Base-by-base conservation (phyloP, 2,888 invertebrate species). In the Koerneria pararmatus region DNA sequence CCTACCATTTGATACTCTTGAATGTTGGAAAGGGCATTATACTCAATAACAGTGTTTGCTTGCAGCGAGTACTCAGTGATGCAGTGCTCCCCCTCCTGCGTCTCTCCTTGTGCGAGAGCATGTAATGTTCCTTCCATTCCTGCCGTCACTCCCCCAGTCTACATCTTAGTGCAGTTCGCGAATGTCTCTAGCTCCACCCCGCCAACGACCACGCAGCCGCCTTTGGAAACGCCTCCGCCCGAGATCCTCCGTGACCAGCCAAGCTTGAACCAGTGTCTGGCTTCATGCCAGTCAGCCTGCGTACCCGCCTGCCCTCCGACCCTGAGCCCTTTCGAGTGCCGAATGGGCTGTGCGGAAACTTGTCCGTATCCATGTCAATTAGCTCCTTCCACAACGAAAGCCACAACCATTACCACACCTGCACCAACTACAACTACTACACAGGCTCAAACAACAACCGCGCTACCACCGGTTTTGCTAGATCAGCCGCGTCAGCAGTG, bases 271-370 rank as follows among this genome's bases (percentile, higher is more conserved):
- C 37, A 0, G 19, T 11, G 5, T 62, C 62, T 51, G 62, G 35
- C 35, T 51, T 62, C 62, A 8, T 62, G 62, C 27, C 3, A 29
- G 3, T 34, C 35, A 6, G 32, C 62, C 2, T 62, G 62, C 27
- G 6, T 46, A 3, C 35, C 35, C 11, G 32, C 62, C 2, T 62
- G 62, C 35, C 62, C 62, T 34, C 24, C 51, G 1, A 19, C 49
- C 15, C 22, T 51, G 15, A 62, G 19, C 5, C 3, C 62, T 8
- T 19, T 62, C 1, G 49, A 62, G 19, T 62, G 62, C 31, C 11
- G 62, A n/a, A 62, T 62, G 49, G 51, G 62, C 35, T 62, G 62
- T 32, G 35, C 51, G 4, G 49, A 62, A 51, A 62, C 62, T 0
- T 62, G 62, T 51, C 62, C 49, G 22, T 62, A 24, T 27, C 31